phyloP scores from a whole-genome alignment of 2,113 vertebrate genomes.

The Acanthisitta chloris region DNA sequence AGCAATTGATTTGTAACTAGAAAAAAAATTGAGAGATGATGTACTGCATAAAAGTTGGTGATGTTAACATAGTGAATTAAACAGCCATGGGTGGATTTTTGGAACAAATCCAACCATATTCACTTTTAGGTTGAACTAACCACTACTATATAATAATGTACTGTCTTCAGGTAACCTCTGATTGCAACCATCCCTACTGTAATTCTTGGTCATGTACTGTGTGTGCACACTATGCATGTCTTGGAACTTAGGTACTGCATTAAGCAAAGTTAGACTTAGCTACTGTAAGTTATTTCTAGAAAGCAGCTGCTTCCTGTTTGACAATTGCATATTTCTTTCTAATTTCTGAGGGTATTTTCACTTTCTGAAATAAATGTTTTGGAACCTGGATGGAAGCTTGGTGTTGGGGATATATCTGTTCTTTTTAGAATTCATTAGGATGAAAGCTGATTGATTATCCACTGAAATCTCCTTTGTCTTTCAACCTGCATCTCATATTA shows the following conservation, averaged over 20 bases:
- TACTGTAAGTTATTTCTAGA: not conserved
- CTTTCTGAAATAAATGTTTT: not conserved
- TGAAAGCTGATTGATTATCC: not conserved
- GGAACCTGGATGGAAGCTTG: not conserved
- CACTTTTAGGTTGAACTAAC: not conserved
- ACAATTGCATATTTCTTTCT: not conserved
- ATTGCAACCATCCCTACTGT: not conserved
- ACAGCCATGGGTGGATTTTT: not conserved
- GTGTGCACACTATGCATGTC: not conserved
- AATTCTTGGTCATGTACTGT: not conserved
- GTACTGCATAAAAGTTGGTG: not conserved
- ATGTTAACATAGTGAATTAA: not conserved
- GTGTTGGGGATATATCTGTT: not conserved
- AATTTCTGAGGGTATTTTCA: not conserved
- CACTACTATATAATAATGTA: not conserved
- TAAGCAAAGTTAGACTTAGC: not conserved
- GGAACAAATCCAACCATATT: not conserved
- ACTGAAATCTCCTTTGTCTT: not conserved
- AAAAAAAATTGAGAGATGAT: not conserved
- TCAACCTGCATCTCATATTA: not conserved
- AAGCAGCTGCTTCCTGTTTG: not conserved
- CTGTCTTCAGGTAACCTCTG: not conserved
- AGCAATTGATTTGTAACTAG: not conserved
- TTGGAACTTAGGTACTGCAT: not conserved
- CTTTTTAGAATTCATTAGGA: not conserved